A percentile compares a stretch with the other conserved stretches of the same genome.
Evolutionary conservation across 2,113 vertebrate genomes (phyloP).

Genomic region (Centropus bengalensis): DNA sequence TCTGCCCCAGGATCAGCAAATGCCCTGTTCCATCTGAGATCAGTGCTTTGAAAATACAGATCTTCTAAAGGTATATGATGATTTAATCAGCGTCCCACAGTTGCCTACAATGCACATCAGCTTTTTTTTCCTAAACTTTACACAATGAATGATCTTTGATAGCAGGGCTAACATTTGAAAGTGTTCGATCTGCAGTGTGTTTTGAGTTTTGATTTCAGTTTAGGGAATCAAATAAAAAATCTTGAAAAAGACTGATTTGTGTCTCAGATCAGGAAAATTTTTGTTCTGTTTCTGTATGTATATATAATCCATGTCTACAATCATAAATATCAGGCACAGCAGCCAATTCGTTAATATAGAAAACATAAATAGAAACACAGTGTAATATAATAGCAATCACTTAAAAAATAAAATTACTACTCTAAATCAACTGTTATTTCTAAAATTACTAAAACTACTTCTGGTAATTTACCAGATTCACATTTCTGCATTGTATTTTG

Average conservation of each 20-base stretch:
- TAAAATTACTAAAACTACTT: background rate
- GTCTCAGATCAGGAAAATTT: constrained; percentile 9
- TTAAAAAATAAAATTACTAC: background rate
- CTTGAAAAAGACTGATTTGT: background rate
- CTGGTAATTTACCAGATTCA: background rate
- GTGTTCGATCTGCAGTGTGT: background rate
- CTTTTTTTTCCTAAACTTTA: background rate
- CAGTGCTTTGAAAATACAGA: background rate
- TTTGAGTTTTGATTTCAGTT: constrained; percentile 36
- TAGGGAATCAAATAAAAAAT: constrained; percentile 34
- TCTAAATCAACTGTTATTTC: background rate
- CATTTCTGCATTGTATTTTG: background rate
- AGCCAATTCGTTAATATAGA: constrained; percentile 3
- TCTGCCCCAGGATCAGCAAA: constrained; percentile 3
- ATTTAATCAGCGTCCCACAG: constrained; percentile 14
- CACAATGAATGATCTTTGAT: background rate
- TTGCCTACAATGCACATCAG: background rate
- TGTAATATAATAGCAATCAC: constrained; percentile 2
- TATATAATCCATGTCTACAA: background rate
- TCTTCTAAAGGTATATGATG: background rate
- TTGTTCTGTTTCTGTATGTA: background rate
- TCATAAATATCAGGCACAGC: constrained; percentile 31
- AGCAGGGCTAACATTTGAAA: background rate
- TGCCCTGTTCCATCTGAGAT: background rate
- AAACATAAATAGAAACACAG: background rate